These are phyloP conservation scores for Paramuricea clavata DNA, from an alignment of 92 coral and sea anemone genomes.

Conservation along the genomic window DNA sequence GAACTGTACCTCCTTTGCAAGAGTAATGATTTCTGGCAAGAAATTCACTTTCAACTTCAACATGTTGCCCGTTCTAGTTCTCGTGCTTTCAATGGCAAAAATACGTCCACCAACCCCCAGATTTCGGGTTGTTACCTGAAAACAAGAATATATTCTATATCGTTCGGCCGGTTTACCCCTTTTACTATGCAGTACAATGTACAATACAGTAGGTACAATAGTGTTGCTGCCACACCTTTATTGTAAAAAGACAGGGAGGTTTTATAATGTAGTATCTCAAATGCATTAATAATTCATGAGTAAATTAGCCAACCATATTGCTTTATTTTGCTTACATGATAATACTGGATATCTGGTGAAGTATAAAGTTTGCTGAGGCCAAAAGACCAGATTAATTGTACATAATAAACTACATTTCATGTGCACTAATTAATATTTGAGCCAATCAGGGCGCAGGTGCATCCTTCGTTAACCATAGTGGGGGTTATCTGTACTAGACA, in stretches of 20 bases:
- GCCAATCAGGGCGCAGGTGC: background rate
- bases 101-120: slow-evolving; percentile 97
- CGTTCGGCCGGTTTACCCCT: background rate
- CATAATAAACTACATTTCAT: background rate
- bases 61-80: slow-evolving; percentile 92
- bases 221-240: too few species aligned
- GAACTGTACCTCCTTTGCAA: slow-evolving; percentile 87
- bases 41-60: slow-evolving; percentile 96
- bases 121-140: slow-evolving; percentile 91
- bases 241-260: background rate
- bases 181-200: too few species aligned
- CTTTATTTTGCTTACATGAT: too few species aligned
- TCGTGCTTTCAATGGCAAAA: slow-evolving; percentile 94
- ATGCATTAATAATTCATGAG: too few species aligned
- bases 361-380: background rate
- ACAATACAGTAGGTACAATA: too few species aligned
- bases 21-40: slow-evolving; percentile 97
- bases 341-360: too few species aligned
- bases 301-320: too few species aligned
- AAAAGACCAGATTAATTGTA: background rate
- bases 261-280: too few species aligned
- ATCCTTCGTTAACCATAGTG: background rate
- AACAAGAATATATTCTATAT: background rate
- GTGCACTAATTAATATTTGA: background rate
- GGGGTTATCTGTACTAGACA: too few species aligned